These are phyloP conservation scores for Margarornis squamiger DNA, from an alignment of 2,797 vertebrate species.

Conservation along the genomic window DNA sequence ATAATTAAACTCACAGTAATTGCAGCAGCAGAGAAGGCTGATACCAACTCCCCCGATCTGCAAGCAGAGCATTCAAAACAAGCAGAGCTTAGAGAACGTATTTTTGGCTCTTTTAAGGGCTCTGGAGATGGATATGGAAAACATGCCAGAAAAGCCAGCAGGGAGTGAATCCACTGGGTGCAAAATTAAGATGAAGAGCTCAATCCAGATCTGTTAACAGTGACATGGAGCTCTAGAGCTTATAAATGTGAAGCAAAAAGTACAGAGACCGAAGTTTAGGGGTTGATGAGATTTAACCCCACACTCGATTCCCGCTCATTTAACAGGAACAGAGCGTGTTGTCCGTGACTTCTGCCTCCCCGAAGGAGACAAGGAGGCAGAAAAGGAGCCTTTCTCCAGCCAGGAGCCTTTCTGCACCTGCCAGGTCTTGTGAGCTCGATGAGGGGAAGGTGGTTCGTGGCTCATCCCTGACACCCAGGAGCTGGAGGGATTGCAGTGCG, in stretches of 20 bases:
- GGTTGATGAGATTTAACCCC: neutral
- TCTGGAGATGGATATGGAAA: neutral
- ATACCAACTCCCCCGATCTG: neutral
- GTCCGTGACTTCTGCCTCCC: neutral
- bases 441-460: neutral
- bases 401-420: neutral
- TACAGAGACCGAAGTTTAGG: neutral
- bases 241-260: neutral
- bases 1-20: neutral
- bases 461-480: neutral
- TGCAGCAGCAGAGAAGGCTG: neutral
- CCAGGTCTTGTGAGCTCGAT: neutral
- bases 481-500: neutral
- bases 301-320: neutral
- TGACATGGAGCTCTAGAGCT: fast-evolving
- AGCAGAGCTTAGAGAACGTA: fast-evolving
- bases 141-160: neutral
- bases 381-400: neutral
- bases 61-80: neutral
- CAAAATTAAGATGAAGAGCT: neutral
- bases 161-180: neutral
- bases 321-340: fast-evolving
- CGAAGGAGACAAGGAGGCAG: neutral
- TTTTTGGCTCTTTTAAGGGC: too few relatives aligned
- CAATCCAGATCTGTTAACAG: neutral